Conservation (phyloP, 2,113 vertebrate genomes). For the Lophius piscatorius region DNA sequence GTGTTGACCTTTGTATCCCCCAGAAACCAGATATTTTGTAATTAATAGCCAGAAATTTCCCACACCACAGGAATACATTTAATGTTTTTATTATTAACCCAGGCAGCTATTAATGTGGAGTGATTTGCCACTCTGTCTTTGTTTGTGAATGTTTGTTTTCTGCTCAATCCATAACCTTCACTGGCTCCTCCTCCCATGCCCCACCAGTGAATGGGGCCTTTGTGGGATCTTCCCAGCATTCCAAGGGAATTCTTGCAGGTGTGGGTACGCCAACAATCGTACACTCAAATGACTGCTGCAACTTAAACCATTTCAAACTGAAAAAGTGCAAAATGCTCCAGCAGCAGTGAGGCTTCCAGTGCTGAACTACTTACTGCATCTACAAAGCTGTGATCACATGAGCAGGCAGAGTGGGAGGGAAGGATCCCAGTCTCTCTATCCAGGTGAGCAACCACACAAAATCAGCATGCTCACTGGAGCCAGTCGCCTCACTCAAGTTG, state of each 20-base stretch:
- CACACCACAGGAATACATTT: neutral
- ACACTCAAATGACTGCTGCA: conserved; percentile 13
- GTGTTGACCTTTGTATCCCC: neutral
- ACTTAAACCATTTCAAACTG: too few relatives aligned
- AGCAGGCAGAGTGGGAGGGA: conserved; percentile 45
- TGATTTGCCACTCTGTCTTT: conserved; percentile 37
- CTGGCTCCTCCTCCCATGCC: conserved; percentile 53
- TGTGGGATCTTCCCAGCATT: conserved; percentile 68
- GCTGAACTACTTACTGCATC: conserved; percentile 10
- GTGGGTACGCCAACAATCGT: conserved; percentile 50
- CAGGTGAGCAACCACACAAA: conserved; percentile 57
- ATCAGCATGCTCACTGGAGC: conserved; percentile 16
- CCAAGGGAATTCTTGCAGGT: conserved; percentile 69
- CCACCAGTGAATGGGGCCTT: conserved; percentile 67
- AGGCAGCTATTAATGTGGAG: conserved; percentile 18
- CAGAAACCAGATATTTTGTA: conserved; percentile 2
- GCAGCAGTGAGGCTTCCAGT: neutral
- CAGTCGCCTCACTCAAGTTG: conserved; percentile 1
- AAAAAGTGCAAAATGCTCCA: conserved; percentile 7
- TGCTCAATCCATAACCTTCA: conserved; percentile 22
- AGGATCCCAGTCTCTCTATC: conserved; percentile 33
- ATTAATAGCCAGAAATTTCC: neutral
- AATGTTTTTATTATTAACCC: conserved; percentile 24
- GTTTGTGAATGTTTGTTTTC: conserved; percentile 32
- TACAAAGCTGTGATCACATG: conserved; percentile 43